phyloP scores from a whole-genome alignment of 2,113 vertebrate genomes.

The Channa maculata region DNA sequence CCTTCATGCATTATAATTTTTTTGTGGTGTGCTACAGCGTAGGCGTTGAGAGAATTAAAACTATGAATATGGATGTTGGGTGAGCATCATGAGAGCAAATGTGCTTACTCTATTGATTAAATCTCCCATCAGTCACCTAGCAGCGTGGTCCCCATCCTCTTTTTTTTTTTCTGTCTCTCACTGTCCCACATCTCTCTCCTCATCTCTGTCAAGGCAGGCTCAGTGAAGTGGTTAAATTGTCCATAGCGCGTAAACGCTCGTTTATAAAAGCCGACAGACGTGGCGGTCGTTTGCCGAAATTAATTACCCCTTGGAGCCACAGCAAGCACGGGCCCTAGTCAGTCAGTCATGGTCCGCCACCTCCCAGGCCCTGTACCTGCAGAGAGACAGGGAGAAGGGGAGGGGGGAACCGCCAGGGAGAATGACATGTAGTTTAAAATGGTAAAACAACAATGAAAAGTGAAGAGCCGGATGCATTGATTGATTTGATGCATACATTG shows the following conservation, averaged over 20 bases:
- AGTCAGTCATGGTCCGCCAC: slow-evolving; percentile 82
- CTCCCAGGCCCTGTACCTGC: slow-evolving; percentile 65
- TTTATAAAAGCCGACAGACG: slow-evolving; percentile 88
- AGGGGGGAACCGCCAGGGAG: neutral
- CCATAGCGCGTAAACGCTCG: slow-evolving; percentile 85
- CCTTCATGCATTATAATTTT: slow-evolving; percentile 69
- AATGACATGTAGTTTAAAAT: slow-evolving; percentile 16
- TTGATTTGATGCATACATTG: neutral
- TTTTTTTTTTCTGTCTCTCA: slow-evolving; percentile 27
- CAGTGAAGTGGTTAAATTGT: slow-evolving; percentile 86
- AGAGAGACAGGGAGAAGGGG: slow-evolving; percentile 24
- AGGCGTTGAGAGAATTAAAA: slow-evolving; percentile 71
- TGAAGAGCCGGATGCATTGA: neutral
- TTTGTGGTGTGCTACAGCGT: slow-evolving; percentile 72
- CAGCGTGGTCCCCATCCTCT: slow-evolving; percentile 45
- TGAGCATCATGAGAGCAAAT: slow-evolving; percentile 79
- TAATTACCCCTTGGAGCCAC: slow-evolving; percentile 84
- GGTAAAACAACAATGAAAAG: neutral
- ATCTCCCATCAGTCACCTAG: slow-evolving; percentile 79
- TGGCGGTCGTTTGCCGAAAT: slow-evolving; percentile 86
- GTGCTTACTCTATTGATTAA: slow-evolving; percentile 83
- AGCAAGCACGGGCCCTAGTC: slow-evolving; percentile 74
- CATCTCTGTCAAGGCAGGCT: slow-evolving; percentile 80
- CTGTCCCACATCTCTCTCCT: slow-evolving; percentile 58
- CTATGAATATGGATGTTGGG: slow-evolving; percentile 79